Conservation (phyloP, 2,797 vertebrate genomes). For the Danio jaintianensis region DNA sequence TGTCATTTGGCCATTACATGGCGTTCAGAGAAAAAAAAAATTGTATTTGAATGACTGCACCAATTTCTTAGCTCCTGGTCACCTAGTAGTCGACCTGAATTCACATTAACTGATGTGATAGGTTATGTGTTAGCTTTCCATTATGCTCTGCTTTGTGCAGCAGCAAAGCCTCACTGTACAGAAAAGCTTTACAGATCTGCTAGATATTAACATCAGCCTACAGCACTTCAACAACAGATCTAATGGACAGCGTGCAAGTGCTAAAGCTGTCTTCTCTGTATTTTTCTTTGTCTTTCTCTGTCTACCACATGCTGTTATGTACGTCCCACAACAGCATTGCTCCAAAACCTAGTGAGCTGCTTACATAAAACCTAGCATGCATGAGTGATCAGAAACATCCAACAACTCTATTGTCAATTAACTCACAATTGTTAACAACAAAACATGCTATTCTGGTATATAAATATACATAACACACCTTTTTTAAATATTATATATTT, state of each 20-base stretch:
- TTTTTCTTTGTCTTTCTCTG: conserved; percentile 35
- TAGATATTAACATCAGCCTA: conserved; percentile 39
- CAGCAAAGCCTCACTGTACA: conserved; percentile 16
- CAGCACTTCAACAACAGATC: conserved; percentile 26
- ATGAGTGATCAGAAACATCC: conserved; percentile 8
- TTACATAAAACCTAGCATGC: conserved; percentile 10
- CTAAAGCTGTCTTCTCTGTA: not conserved
- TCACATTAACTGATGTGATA: conserved; percentile 1
- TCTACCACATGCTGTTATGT: conserved; percentile 23
- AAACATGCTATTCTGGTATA: not conserved
- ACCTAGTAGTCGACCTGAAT: conserved; percentile 15
- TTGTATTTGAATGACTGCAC: not conserved
- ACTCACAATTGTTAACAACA: conserved; percentile 2
- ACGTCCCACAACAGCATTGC: conserved; percentile 26
- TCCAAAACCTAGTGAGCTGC: conserved; percentile 18
- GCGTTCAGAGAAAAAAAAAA: not conserved
- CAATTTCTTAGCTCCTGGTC: conserved; percentile 12
- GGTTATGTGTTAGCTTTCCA: conserved; percentile 26
- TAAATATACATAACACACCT: not conserved
- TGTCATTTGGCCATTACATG: not conserved
- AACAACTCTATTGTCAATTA: not conserved
- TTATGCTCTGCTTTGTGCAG: conserved; percentile 2
- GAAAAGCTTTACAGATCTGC: conserved; percentile 34
- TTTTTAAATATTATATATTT: not conserved
- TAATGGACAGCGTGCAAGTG: conserved; percentile 24